Base-by-base conservation (phyloP, 2,888 invertebrate species). In the Phrixothrix hirtus region DNA sequence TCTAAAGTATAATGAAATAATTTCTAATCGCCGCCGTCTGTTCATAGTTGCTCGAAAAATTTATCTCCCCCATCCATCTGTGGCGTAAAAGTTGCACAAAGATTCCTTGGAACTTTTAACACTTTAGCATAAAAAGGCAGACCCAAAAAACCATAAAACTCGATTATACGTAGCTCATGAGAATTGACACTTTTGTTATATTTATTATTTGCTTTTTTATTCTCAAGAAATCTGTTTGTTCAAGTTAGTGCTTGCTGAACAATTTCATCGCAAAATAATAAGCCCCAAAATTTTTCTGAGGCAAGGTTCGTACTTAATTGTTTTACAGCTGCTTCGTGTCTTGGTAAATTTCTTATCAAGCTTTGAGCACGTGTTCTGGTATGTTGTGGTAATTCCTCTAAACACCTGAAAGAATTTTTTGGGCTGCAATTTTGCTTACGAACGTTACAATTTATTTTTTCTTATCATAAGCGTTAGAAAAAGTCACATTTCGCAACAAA, bases 1-100 rank as follows among this genome's bases (percentile, higher is more conserved):
- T n/a, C n/a, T n/a, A n/a, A n/a, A n/a, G n/a, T n/a, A n/a, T n/a
- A n/a, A n/a, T n/a, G n/a, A 27, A 14, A 34, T 9, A 13, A 31
- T 31, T 31, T 31, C 14, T 13, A 10, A 31, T 14, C n/a, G n/a
- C n/a, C 12, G 31, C 12, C 31, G 31, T 31, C 31, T 31, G 31
- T 31, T 31, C 14, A 31, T 31, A 14, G 10, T 31, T 31, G 31
- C 31, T 31, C 31, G 12, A 14, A 31, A 31, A 11, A 31, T 31
- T 15, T 14, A 10, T 34, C 34, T 34, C 9, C 15, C 16, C 16
- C 15, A 34, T 15, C 14, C 34, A 34, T 34, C 14, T 15, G 34
- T 34, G 14, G 34, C 34, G n/a, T 34, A 15, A 16, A 34, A 34
- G 9, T 16, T 34, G 16, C 13, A 3, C 10, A 29, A 29, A 29